A percentile compares a stretch with the other conserved stretches of the same genome.
Evolutionary conservation across 2,888 invertebrate species (phyloP).

Genomic region (Pasiphila rectangulata): DNA sequence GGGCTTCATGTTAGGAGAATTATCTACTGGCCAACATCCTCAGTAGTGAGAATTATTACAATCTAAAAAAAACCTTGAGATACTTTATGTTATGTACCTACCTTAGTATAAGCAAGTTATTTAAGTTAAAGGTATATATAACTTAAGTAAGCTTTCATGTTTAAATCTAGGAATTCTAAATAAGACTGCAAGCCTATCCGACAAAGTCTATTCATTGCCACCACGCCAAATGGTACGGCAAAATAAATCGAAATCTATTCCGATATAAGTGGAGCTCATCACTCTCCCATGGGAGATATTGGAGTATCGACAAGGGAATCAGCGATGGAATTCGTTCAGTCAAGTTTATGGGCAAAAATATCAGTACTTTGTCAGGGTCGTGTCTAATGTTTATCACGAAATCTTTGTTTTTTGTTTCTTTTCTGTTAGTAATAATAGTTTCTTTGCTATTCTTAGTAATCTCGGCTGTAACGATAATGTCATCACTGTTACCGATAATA

Average conservation of each 20-base stretch:
- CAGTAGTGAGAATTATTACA: no score
- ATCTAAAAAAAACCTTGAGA: no score
- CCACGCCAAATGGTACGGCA: conserved; percentile 38
- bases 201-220: conserved; percentile 10
- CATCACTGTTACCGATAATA: no score
- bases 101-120: no score
- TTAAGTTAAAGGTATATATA: no score
- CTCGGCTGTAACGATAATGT: no score
- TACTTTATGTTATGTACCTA: no score
- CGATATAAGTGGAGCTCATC: conserved; percentile 60
- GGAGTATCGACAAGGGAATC: conserved; percentile 58
- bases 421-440: no score
- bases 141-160: background rate
- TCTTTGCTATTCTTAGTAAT: no score
- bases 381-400: conserved; percentile 8
- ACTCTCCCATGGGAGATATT: conserved; percentile 57
- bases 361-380: conserved; percentile 18
- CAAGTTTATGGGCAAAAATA: conserved; percentile 54
- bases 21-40: no score
- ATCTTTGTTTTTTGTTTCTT: conserved; percentile 7
- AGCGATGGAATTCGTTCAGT: conserved; percentile 52
- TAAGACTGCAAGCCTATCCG: background rate
- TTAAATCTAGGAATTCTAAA: background rate
- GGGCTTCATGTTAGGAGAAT: no score
- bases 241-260: conserved; percentile 60